Evolutionary conservation across 2,113 vertebrate species (phyloP).

Genomic region (Jaculus jaculus): DNA sequence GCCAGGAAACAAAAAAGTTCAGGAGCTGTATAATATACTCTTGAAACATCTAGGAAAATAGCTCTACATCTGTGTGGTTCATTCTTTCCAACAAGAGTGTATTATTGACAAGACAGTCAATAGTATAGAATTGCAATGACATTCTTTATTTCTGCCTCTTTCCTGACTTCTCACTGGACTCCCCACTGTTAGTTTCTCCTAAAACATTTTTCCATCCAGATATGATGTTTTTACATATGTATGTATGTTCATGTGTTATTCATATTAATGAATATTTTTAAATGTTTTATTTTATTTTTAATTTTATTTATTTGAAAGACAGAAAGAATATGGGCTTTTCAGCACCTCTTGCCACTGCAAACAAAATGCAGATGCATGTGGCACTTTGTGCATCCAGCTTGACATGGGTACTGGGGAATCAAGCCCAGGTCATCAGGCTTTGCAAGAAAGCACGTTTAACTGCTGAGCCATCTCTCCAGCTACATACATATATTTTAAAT

Average conservation of each 20-base stretch:
- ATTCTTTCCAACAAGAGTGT: not conserved
- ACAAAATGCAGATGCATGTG: no score
- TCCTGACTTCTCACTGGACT: not conserved
- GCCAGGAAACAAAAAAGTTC: not conserved
- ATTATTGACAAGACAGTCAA: not conserved
- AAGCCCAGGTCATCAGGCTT: no score
- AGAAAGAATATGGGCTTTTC: no score
- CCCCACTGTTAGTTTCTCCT: not conserved
- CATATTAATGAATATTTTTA: not conserved
- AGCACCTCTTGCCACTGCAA: no score
- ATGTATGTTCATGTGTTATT: not conserved
- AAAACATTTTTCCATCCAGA: not conserved
- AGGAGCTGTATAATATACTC: not conserved
- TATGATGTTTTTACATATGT: no score
- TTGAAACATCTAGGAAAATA: slow-evolving; percentile 6
- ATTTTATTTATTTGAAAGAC: not conserved
- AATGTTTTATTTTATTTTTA: no score
- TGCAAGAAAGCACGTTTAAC: no score
- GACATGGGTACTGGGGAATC: no score
- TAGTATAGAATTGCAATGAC: not conserved
- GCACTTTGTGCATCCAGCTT: no score
- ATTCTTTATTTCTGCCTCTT: not conserved
- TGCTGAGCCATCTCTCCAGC: no score
- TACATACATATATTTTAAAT: not conserved
- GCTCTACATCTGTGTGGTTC: not conserved